Evolutionary conservation across 2,797 vertebrate genomes (phyloP).

Genomic region (Sebastes nivosus): DNA sequence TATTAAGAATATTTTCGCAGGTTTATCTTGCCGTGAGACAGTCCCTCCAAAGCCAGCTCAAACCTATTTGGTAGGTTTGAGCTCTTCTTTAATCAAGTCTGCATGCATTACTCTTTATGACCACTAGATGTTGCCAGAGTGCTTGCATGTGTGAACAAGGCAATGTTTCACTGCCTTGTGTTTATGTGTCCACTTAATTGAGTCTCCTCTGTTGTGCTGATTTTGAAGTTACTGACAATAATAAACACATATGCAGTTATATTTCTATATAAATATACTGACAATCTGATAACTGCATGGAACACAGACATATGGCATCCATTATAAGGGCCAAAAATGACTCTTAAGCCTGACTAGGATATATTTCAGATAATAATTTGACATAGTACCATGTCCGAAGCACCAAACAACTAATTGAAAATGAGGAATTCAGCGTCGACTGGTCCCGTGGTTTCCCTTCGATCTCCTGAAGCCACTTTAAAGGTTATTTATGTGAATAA

Average conservation of each 20-base stretch:
- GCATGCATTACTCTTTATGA: background rate
- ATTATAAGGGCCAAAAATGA: background rate
- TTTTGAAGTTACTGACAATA: background rate
- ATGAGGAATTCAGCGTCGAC: background rate
- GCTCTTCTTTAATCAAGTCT: background rate
- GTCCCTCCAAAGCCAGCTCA: too few species aligned
- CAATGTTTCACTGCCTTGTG: background rate
- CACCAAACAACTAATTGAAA: background rate
- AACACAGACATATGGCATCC: background rate
- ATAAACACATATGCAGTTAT: background rate
- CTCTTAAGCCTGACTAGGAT: background rate
- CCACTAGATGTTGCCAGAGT: conserved; percentile 46
- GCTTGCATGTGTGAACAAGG: background rate
- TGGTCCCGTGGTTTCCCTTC: background rate
- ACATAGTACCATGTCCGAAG: background rate
- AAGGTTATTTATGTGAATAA: conserved; percentile 29
- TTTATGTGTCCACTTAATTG: background rate
- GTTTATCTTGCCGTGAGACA: too few species aligned
- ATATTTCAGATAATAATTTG: background rate
- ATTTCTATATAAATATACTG: background rate
- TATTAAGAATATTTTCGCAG: too few species aligned
- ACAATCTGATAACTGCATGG: background rate
- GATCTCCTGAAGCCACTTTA: background rate
- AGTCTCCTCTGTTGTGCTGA: background rate
- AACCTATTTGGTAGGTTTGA: background rate